Evolutionary conservation across 2,888 invertebrate species (phyloP).

Genomic region (Anorthoa munda): DNA sequence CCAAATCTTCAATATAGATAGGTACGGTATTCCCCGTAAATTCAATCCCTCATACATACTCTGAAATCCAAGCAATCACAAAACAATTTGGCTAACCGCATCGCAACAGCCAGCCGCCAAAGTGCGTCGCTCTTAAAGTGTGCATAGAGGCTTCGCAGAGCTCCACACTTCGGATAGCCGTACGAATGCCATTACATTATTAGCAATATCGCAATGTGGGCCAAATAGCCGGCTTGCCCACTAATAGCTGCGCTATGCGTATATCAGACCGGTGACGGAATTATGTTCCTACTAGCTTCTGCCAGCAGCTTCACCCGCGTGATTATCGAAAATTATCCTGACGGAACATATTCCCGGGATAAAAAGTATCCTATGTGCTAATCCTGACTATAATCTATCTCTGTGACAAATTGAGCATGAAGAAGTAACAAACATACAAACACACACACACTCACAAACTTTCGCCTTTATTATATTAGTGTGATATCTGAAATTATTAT

Average conservation of each 20-base stretch:
- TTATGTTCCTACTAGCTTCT: conserved; percentile 40
- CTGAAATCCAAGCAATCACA: conserved; percentile 12
- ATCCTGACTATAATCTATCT: too few relatives aligned
- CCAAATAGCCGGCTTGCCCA: conserved; percentile 33
- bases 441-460: too few relatives aligned
- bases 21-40: background rate
- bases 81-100: conserved; percentile 39
- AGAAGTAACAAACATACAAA: too few relatives aligned
- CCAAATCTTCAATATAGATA: background rate
- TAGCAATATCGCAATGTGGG: conserved; percentile 48
- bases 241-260: conserved; percentile 50
- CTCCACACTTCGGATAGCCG: conserved; percentile 26
- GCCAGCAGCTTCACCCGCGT: too few relatives aligned
- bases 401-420: too few relatives aligned
- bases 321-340: too few relatives aligned
- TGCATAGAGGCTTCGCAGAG: background rate
- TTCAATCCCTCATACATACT: background rate
- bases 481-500: too few relatives aligned
- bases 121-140: conserved; percentile 28
- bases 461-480: too few relatives aligned
- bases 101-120: conserved; percentile 2
- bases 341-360: too few relatives aligned
- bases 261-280: conserved; percentile 30
- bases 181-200: conserved; percentile 46
- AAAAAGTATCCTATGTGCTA: too few relatives aligned